Base-by-base conservation (phyloP, 2,797 vertebrate species). In the Anabas testudineus region DNA sequence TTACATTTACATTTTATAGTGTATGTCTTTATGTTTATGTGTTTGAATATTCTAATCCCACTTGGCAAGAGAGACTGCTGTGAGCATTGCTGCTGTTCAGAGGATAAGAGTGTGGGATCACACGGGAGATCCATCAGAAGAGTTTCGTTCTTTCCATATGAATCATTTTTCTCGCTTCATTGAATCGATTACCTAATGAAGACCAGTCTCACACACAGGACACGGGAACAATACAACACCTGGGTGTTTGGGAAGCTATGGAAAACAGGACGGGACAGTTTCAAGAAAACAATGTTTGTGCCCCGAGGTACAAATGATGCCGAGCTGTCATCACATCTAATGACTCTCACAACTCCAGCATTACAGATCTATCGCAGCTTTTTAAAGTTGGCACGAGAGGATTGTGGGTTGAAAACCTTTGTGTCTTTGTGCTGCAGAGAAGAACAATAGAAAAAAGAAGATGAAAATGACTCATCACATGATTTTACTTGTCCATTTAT, bases 391-490 rank as follows among this genome's bases (percentile, higher is more conserved):
- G 19, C 19, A 22, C 2, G 43, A 21, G 43, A 39, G 15, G 39
- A 47, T 2, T n/a, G 64, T 42, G 26, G 14, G 42, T 22, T 65
- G 22, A 53, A 59, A 48, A 22, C 19, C 30, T 22, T 46, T 22
- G 32, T 28, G 61, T 65, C 43, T 43, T 46, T 61, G 16, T n/a
- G 49, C 39, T 60, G 45, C 47, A 58, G 26, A 34, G 52, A 48
- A 19, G 10, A 56, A 26, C 24, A 22, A 21, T 41, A 13, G 3
- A 46, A 22, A 55, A 26, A 7, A 13, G 24, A 14, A 24, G 18
- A 49, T 41, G 34, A 34, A 67, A 26, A 52, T 54, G 37, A 71
- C 19, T 74, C 57, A 62, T 57, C n/a, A 13, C 10, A 53, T 5
- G 15, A 49, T 34, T 12, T 56, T 9, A 42, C 19, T 43, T 21